Base-by-base conservation (phyloP, 2,888 invertebrate species). In the Papilio demoleus region DNA sequence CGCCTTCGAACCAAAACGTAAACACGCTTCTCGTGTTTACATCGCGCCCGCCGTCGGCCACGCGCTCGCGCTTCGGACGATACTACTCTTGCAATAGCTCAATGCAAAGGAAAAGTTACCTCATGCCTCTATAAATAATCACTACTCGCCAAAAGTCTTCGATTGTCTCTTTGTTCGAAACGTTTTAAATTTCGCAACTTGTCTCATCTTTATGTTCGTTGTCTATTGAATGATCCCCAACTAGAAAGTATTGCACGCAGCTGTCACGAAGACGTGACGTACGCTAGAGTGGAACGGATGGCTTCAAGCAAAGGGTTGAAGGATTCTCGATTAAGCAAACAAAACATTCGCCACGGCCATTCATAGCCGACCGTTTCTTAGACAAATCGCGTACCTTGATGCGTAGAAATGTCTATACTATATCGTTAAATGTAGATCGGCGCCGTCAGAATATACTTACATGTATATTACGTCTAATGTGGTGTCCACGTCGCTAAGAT, bases 231-330 rank as follows among this genome's bases (percentile, higher is more conserved):
- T 88, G 77, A 83, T 82, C 82, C 87, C 87, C 87, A 88, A 90
- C 91, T 90, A 90, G 90, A 92, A 92, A 91, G 91, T 88, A 83
- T 83, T 78, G 80, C 83, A 82, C 81, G 82, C 92, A 92, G 89
- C 91, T 91, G 92, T 90, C 90, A 90, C 87, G 87, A 82, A 76
- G 82, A 86, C 87, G 90, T 88, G 89, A 88, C 88, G 86, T 86
- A 88, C 83, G 85, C 84, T 82, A 80, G 87, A 91, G 90, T 86
- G 90, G 88, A 91, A 90, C 90, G 87, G 88, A 90, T 91, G 86
- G 82, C 79, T 82, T 76, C 76, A 76, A 78, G 82, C 83, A 83
- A 88, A 90, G 92, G 91, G 90, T 90, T 88, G 87, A 82, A 86
- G 88, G 81, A 86, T 81, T 77, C 81, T 84, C 76, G 76, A 79